Conservation (phyloP, 1,140 invertebrate species). For the Hyles euphorbiae region DNA sequence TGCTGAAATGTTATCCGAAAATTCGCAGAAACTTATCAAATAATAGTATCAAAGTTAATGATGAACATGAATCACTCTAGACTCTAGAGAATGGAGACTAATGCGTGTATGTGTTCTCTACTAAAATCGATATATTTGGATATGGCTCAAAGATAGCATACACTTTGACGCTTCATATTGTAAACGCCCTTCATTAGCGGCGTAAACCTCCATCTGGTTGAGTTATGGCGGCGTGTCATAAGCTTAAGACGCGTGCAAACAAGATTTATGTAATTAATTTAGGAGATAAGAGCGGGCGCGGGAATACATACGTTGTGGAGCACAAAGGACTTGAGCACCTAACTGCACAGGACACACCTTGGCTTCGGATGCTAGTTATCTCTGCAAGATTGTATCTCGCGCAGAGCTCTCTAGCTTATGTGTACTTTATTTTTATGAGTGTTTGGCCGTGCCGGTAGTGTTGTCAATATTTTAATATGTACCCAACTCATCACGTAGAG, state of each 20-base stretch:
- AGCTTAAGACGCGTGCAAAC: conserved; percentile 73
- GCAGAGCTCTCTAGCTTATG: neutral
- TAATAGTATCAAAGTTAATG: too few species aligned
- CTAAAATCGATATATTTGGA: too few species aligned
- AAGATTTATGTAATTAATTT: conserved; percentile 76
- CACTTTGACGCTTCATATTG: conserved; percentile 2
- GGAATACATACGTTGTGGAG: conserved; percentile 55
- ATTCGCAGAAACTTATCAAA: too few species aligned
- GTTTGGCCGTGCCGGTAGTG: neutral
- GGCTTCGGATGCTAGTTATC: conserved; percentile 6
- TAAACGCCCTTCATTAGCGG: conserved; percentile 65
- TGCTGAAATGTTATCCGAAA: neutral
- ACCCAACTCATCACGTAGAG: too few species aligned
- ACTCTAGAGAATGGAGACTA: too few species aligned
- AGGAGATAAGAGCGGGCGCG: conserved; percentile 65
- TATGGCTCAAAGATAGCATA: too few species aligned
- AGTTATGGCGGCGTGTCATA: conserved; percentile 68
- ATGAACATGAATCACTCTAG: too few species aligned
- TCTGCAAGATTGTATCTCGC: too few species aligned
- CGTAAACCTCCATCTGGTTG: conserved; percentile 58
- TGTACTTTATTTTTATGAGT: neutral
- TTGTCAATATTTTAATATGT: too few species aligned
- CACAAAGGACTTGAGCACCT: conserved; percentile 46
- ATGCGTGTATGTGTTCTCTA: too few species aligned
- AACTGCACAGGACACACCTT: conserved; percentile 3